These are phyloP conservation scores for Petroica traversi DNA, from an alignment of 2,113 vertebrate genomes.

Conservation along the genomic window DNA sequence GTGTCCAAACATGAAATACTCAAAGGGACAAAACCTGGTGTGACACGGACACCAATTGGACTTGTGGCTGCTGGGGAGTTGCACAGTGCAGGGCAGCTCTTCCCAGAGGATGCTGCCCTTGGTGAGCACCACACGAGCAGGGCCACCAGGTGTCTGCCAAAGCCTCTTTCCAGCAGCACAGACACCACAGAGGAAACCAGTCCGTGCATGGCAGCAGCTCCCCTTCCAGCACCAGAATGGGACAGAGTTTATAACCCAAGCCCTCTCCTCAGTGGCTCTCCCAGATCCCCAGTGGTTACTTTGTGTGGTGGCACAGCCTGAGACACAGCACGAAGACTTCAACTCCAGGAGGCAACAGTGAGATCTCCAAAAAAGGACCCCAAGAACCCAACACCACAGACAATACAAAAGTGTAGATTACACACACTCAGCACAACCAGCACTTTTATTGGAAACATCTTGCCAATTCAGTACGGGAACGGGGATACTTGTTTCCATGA, in stretches of 20 bases:
- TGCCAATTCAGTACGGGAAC: slow-evolving; percentile 93
- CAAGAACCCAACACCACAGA: slow-evolving; percentile 23
- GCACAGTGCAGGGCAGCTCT: background rate
- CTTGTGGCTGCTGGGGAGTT: background rate
- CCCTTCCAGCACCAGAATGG: background rate
- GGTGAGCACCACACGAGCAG: accelerated
- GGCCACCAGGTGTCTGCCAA: background rate
- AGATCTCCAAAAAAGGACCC: slow-evolving; percentile 28
- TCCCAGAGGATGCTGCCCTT: background rate
- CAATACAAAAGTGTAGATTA: slow-evolving; percentile 77
- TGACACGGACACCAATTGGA: background rate
- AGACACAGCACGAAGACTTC: slow-evolving; percentile 53
- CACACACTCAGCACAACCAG: slow-evolving; percentile 90
- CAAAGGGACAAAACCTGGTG: background rate
- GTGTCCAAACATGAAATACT: background rate
- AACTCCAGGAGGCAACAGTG: slow-evolving; percentile 2
- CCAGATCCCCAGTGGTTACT: background rate
- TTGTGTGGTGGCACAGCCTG: background rate
- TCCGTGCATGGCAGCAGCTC: background rate
- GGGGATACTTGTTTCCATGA: slow-evolving; percentile 94
- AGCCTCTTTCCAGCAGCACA: background rate
- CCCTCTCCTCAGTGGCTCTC: background rate
- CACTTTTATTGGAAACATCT: slow-evolving; percentile 86
- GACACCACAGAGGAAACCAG: background rate
- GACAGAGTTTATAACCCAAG: background rate